Percentiles rank a stretch among this genome's conserved stretches.
Conservation (phyloP, 2,888 invertebrate genomes). For the Margaritifera margaritifera region DNA sequence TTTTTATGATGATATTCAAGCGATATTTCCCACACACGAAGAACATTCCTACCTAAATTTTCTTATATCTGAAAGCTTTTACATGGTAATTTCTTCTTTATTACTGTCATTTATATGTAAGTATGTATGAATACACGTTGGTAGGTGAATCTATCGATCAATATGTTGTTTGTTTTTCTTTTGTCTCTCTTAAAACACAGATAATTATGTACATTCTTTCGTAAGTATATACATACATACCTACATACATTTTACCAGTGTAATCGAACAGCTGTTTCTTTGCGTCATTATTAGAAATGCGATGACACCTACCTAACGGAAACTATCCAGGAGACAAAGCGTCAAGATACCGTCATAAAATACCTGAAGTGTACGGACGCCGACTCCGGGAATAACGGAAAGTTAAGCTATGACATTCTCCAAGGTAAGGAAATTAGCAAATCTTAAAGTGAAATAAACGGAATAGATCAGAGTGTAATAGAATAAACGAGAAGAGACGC, state of each 20-base stretch:
- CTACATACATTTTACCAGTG: neutral
- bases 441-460: neutral
- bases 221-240: neutral
- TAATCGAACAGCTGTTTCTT: neutral
- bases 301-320: slow-evolving; percentile 20
- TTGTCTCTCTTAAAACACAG: neutral
- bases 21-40: too few species aligned
- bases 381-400: slow-evolving; percentile 31
- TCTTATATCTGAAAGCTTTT: too few species aligned
- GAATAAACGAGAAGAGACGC: neutral
- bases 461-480: neutral
- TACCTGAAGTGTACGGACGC: slow-evolving; percentile 39
- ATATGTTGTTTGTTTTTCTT: too few species aligned
- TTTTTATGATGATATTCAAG: neutral
- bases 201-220: neutral
- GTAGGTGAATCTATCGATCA: too few species aligned
- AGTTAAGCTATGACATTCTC: slow-evolving; percentile 29
- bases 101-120: neutral
- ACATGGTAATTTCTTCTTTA: too few species aligned
- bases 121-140: neutral
- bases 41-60: too few species aligned
- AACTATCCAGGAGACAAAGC: slow-evolving; percentile 28
- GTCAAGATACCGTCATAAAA: slow-evolving; percentile 23
- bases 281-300: slow-evolving; percentile 17
- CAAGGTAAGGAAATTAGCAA: slow-evolving; percentile 17